A percentile compares a stretch with the other conserved stretches of the same genome.
Evolutionary conservation across 1,140 invertebrate species (phyloP).

Genomic region (Sinonovacula constricta): DNA sequence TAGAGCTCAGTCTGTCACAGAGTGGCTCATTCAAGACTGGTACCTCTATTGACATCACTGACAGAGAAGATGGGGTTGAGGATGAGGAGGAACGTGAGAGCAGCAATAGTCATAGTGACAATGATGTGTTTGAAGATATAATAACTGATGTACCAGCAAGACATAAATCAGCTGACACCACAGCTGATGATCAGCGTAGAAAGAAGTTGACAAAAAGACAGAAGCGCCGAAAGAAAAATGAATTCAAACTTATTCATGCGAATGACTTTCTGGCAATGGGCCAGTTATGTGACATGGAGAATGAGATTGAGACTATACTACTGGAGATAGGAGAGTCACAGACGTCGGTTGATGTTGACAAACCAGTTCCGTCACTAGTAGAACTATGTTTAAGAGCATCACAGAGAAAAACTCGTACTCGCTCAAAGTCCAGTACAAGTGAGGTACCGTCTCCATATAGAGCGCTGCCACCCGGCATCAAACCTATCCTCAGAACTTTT

Average conservation of each 20-base stretch:
- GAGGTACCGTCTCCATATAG: too few relatives aligned
- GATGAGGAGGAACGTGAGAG: neutral
- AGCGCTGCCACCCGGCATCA: too few relatives aligned
- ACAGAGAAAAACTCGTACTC: conserved; percentile 8
- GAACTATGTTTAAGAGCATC: conserved; percentile 27
- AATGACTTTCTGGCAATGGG: conserved; percentile 29
- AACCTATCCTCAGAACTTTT: too few relatives aligned
- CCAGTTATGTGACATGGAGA: conserved; percentile 18
- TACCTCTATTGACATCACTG: too few relatives aligned
- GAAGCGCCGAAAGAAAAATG: conserved; percentile 27
- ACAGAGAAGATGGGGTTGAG: conserved; percentile 12
- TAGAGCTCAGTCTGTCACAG: too few relatives aligned
- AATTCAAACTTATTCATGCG: conserved; percentile 8
- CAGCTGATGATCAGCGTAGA: neutral
- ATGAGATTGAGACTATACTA: conserved; percentile 27
- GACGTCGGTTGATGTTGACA: neutral
- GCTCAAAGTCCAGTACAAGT: too few relatives aligned
- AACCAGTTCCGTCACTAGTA: conserved; percentile 22
- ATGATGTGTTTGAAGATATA: neutral
- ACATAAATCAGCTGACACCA: too few relatives aligned
- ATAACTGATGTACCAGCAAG: too few relatives aligned
- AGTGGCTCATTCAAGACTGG: too few relatives aligned
- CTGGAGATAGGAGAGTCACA: conserved; percentile 1
- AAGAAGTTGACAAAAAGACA: conserved; percentile 38
- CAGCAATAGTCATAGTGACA: neutral